phyloP scores from a whole-genome alignment of 1,140 invertebrate genomes.

The Scaptomyza hsui region DNA sequence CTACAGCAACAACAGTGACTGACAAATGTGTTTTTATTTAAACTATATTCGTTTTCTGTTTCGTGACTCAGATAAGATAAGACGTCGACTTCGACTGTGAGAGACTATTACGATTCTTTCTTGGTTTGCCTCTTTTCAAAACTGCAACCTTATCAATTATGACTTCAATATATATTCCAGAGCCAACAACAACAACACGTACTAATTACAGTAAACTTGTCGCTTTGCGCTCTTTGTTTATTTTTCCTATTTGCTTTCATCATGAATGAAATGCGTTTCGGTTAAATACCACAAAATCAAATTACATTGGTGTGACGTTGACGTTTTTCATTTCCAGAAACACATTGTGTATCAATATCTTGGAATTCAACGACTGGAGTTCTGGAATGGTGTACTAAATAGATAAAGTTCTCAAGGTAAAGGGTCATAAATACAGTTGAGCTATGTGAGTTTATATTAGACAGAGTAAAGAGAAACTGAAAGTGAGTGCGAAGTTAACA shows the following conservation, averaged over 20 bases:
- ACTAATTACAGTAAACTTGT: conserved; percentile 28
- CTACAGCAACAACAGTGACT: conserved; percentile 26
- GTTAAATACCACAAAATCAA: too few relatives aligned
- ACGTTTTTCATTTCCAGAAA: too few relatives aligned
- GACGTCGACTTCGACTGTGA: neutral
- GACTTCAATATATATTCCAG: conserved; percentile 19
- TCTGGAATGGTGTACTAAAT: too few relatives aligned
- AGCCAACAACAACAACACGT: conserved; percentile 10
- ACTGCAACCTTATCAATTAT: conserved; percentile 52
- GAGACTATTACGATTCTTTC: conserved; percentile 15
- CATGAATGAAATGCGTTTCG: conserved; percentile 32
- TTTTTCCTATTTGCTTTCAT: conserved; percentile 25
- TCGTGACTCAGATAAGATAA: conserved; percentile 54
- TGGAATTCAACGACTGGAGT: too few relatives aligned
- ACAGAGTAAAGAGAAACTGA: too few relatives aligned
- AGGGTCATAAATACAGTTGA: too few relatives aligned
- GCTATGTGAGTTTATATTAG: too few relatives aligned
- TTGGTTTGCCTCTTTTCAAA: conserved; percentile 37
- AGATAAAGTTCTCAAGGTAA: too few relatives aligned
- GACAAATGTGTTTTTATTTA: conserved; percentile 37
- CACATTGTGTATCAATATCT: too few relatives aligned
- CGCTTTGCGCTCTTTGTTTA: conserved; percentile 22
- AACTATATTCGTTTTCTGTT: conserved; percentile 7
- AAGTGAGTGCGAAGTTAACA: too few relatives aligned
- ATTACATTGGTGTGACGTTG: too few relatives aligned